Evolutionary conservation across 2,113 vertebrate species (phyloP), one percentile per base, ranked within the genome.

Genomic region (Clarias gariepinus): DNA sequence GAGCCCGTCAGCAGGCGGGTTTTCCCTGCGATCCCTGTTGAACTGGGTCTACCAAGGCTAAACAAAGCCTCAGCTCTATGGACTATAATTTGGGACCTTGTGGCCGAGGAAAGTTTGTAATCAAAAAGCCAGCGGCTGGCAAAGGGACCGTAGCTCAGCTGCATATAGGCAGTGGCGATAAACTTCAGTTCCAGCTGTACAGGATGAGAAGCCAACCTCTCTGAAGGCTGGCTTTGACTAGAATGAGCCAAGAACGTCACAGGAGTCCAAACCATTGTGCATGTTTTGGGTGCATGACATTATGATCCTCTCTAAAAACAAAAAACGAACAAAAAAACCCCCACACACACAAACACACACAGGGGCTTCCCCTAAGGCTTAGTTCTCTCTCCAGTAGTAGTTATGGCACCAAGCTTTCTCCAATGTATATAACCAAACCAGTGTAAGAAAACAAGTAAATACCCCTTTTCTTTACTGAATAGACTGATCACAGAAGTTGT

Each of bases 81-180:
- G 74, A 87, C 89, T 89, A 79, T 89, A 87, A 89, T 89, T 89
- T 81, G 81, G 84, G 84, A 83, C 21, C 82, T 90, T 87, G 87
- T 68, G 87, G 89, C 81, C 2, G 7, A 81, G 86, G 84, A 81
- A 86, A 84, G 89, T 86, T 90, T 86, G 86, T 90, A 90, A 90
- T 90, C 89, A 86, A 41, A 77, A 69, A 64, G 61, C 64, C 74
- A 64, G 86, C 68, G 74, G 86, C 86, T 87, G 82, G 66, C 85
- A 86, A 82, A 86, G 76, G 73, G 69, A 89, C 58, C 60, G 74
- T 83, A 84, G 80, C 82, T 89, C 86, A 28, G 84, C 86, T 83
- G 81, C 86, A 60, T 83, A 85, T 58, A 89, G 86, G 84, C 89
- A 86, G 83, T 64, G 84, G 81, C 30, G 66, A 87, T 81, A 86